These are phyloP conservation scores for Allophyes oxyacanthae DNA, from an alignment of 2,888 invertebrate species.

Conservation along the genomic window DNA sequence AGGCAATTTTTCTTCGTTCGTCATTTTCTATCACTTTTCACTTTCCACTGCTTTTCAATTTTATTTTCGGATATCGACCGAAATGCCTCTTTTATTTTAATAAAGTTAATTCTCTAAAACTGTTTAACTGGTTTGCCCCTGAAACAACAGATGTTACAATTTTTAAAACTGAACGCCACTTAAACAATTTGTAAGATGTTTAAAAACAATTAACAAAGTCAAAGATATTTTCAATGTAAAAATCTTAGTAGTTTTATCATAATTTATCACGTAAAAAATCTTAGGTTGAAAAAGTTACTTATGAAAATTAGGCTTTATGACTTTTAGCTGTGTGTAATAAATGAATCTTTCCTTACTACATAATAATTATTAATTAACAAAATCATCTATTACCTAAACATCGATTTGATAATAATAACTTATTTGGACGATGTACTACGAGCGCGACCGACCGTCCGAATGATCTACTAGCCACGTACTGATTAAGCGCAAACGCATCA, in stretches of 20 bases:
- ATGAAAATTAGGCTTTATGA: too few relatives aligned
- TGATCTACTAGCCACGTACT: constrained; percentile 28
- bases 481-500: constrained; percentile 25
- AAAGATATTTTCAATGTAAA: too few relatives aligned
- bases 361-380: neutral
- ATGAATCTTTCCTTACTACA: neutral
- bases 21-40: constrained; percentile 37
- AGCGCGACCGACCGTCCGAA: constrained; percentile 17
- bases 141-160: constrained; percentile 23
- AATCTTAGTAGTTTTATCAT: too few relatives aligned
- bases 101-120: neutral
- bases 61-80: neutral
- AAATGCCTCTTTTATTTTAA: neutral
- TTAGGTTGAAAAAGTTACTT: too few relatives aligned
- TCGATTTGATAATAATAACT: neutral
- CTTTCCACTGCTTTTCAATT: neutral
- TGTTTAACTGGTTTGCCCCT: constrained; percentile 4
- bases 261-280: too few relatives aligned
- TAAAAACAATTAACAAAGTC: too few relatives aligned
- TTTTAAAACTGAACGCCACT: too few relatives aligned
- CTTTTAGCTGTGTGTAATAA: too few relatives aligned
- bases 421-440: neutral
- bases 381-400: too few relatives aligned
- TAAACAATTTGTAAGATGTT: too few relatives aligned
- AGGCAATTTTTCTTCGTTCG: constrained; percentile 42